Percentiles rank a stretch among this genome's conserved stretches.
These are phyloP conservation scores for Holocentrus rufus DNA, from an alignment of 2,797 vertebrate genomes.

Conservation along the genomic window DNA sequence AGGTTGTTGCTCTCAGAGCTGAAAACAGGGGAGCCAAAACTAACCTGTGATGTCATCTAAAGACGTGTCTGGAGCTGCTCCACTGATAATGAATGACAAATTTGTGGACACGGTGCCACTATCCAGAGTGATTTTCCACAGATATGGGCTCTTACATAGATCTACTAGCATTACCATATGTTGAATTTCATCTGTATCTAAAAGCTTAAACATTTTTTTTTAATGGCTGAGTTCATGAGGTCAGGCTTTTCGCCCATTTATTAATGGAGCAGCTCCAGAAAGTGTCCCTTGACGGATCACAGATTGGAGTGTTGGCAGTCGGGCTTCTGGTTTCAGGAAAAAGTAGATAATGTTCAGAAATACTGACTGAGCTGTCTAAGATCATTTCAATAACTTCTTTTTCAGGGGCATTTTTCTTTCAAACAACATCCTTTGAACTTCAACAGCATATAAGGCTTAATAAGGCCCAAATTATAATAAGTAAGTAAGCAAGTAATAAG, in stretches of 20 bases:
- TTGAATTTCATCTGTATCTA: not conserved
- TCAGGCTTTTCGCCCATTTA: not conserved
- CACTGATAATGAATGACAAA: slow-evolving; percentile 23
- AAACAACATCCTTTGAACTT: too few relatives aligned
- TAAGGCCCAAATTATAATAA: too few relatives aligned
- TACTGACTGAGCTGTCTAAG: too few relatives aligned
- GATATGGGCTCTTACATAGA: not conserved
- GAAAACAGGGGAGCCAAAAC: slow-evolving; percentile 9
- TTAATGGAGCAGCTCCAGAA: too few relatives aligned
- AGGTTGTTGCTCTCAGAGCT: not conserved
- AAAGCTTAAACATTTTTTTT: not conserved
- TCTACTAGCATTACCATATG: not conserved
- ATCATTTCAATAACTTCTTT: too few relatives aligned
- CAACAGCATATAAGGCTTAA: too few relatives aligned
- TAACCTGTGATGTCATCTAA: slow-evolving; percentile 16
- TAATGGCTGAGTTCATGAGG: not conserved
- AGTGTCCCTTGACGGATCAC: too few relatives aligned
- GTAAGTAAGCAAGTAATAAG: too few relatives aligned
- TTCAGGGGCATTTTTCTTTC: too few relatives aligned
- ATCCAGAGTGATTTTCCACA: not conserved
- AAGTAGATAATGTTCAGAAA: too few relatives aligned
- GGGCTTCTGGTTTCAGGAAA: too few relatives aligned
- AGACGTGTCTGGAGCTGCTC: slow-evolving; percentile 25
- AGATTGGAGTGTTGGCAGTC: too few relatives aligned
- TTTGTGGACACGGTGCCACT: not conserved